Evolutionary conservation across 2,797 vertebrate species (phyloP), one percentile per base, ranked within the genome.

Genomic region (Phylloscopus collybita): DNA sequence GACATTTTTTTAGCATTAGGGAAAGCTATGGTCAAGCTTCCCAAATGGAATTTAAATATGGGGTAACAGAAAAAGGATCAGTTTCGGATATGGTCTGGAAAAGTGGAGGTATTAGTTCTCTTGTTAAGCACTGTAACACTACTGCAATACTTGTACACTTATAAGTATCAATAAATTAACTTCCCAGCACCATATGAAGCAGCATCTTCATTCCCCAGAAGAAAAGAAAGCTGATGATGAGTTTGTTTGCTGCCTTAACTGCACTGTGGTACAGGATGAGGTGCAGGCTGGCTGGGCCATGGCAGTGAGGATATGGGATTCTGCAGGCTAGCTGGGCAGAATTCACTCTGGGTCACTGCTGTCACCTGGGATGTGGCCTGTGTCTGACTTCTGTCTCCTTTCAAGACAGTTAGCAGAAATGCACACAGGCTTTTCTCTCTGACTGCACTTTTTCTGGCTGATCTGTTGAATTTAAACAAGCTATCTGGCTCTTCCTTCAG

Each of bases 201-300:
- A 61, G 50, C 34, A 34, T 34, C 34, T 45, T 34, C n/a, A 44
- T 66, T 71, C 32, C 34, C 36, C 34, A 67, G 54, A 64, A 60
- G 5, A 40, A 78, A 65, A 40, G 42, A 51, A 71, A 73, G 8
- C 7, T 76, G 61, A 16, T 32, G 19, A 30, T 5, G 2, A 20
- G 6, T 30, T 57, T 30, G 3, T 62, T 71, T 84, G 16, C 53
- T 78, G 34, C 64, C 42, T 36, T 34, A 16, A 19, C 6, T 0
- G 3, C 0, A 0, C 38, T 32, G n/a, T 54, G 40, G 14, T 64
- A 23, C 47, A 53, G 45, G 9, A 25, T 0, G 0, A 62, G 7
- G 30, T 6, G 11, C 0, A 3, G 54, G 38, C 65, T 86, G 49
- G 15, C 57, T 71, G 60, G 54, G 27, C 29, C 42, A 20, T 13